Evolutionary conservation across 2,888 invertebrate genomes (phyloP).

Genomic region (Mactromeris polynyma): DNA sequence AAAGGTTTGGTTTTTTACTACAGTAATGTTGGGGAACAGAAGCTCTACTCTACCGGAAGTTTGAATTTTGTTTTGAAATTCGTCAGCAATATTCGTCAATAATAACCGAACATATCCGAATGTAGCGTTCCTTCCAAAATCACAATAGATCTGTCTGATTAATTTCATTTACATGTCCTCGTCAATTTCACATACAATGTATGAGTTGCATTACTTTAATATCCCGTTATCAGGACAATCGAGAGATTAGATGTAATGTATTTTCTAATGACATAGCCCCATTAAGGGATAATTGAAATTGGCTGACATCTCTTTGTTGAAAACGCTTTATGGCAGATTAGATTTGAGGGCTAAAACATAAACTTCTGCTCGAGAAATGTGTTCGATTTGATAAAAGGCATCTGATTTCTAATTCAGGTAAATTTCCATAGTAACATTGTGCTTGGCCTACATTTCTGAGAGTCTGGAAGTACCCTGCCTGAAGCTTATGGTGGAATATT

Average conservation of each 20-base stretch:
- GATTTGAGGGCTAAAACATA: neutral
- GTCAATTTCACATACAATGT: neutral
- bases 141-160: neutral
- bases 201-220: neutral
- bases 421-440: too few species aligned
- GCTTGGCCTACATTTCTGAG: too few species aligned
- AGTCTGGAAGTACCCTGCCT: too few species aligned
- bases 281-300: constrained; percentile 19
- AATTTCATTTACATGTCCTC: neutral
- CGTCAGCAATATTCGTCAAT: too few species aligned
- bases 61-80: too few species aligned
- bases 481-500: too few species aligned
- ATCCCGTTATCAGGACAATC: neutral
- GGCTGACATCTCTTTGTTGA: neutral
- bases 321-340: neutral
- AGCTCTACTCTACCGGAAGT: too few species aligned
- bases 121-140: neutral
- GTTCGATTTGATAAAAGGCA: too few species aligned
- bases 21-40: too few species aligned
- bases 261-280: constrained; percentile 21
- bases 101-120: neutral
- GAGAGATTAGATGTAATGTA: constrained; percentile 4
- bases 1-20: too few species aligned
- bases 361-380: neutral
- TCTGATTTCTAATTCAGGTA: too few species aligned